Conservation (phyloP, 37 sponge, comb jelly and placozoan species). For the Petrosia ficiformis region DNA sequence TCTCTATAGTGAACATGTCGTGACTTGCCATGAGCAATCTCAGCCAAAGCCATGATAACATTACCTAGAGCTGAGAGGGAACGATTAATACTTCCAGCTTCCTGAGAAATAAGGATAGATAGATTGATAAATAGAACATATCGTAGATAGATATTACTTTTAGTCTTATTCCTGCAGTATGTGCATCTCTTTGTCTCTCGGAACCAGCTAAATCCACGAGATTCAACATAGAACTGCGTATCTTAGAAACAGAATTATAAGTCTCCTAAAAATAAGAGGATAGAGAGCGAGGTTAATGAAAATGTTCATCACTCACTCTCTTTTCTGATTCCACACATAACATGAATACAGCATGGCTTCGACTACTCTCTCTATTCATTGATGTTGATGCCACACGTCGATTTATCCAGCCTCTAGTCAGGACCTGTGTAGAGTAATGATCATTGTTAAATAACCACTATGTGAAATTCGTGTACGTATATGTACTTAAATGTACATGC, state of each 20-base stretch:
- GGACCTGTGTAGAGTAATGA: constrained; percentile 50
- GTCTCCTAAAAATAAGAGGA: constrained; percentile 45
- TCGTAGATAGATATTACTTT: constrained; percentile 31
- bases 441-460: no score
- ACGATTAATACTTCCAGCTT: constrained; percentile 89
- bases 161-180: constrained; percentile 62
- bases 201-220: constrained; percentile 87
- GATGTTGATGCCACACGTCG: constrained; percentile 83
- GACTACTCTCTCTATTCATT: constrained; percentile 91
- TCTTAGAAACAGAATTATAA: constrained; percentile 57
- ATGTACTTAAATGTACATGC: no score
- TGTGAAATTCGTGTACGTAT: not conserved
- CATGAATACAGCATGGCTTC: constrained; percentile 90
- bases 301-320: constrained; percentile 19
- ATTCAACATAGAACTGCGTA: constrained; percentile 69
- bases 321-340: constrained; percentile 82
- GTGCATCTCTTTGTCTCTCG: constrained; percentile 82
- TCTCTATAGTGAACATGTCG: constrained; percentile 87
- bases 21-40: constrained; percentile 73
- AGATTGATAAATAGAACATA: not conserved
- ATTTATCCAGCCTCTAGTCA: constrained; percentile 72
- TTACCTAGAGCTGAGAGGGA: constrained; percentile 83
- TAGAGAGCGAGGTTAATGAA: not conserved
- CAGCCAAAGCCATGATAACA: constrained; percentile 84
- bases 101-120: constrained; percentile 38